These are phyloP conservation scores for Agrypnus murinus DNA, from an alignment of 2,888 invertebrate species.

Conservation along the genomic window DNA sequence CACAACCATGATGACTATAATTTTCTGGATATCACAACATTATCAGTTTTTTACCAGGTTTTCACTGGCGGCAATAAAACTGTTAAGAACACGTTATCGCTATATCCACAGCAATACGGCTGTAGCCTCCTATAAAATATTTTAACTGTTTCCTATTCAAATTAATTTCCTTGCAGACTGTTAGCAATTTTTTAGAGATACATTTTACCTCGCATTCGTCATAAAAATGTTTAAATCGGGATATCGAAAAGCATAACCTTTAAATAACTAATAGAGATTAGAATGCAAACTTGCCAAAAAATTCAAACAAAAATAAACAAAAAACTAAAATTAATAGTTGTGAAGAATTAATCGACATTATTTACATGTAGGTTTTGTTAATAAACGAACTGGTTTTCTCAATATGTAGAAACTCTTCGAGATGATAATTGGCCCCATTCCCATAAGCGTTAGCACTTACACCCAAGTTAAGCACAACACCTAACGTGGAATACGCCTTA, in stretches of 20 bases:
- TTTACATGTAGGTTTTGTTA: slow-evolving; percentile 44
- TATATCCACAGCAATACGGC: too few relatives aligned
- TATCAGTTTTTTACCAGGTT: not conserved
- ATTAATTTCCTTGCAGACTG: too few relatives aligned
- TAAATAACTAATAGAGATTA: too few relatives aligned
- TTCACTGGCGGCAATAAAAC: too few relatives aligned
- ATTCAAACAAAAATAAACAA: slow-evolving; percentile 16
- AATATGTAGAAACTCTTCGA: slow-evolving; percentile 44
- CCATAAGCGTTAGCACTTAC: slow-evolving; percentile 47
- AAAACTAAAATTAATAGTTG: not conserved
- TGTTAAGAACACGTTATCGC: too few relatives aligned
- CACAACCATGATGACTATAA: slow-evolving; percentile 22
- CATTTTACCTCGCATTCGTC: too few relatives aligned
- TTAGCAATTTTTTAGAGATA: too few relatives aligned
- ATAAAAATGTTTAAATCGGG: too few relatives aligned
- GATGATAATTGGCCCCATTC: slow-evolving; percentile 58
- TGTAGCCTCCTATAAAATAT: too few relatives aligned
- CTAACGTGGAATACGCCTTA: slow-evolving; percentile 25
- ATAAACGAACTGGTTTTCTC: slow-evolving; percentile 45
- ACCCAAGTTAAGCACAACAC: slow-evolving; percentile 1
- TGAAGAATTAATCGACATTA: slow-evolving; percentile 24
- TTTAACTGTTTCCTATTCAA: too few relatives aligned
- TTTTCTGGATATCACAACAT: not conserved
- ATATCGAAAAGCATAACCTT: too few relatives aligned
- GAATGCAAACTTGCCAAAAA: slow-evolving; percentile 1